phyloP scores from a whole-genome alignment of 2,797 vertebrate genomes.

The Hirundo rustica region DNA sequence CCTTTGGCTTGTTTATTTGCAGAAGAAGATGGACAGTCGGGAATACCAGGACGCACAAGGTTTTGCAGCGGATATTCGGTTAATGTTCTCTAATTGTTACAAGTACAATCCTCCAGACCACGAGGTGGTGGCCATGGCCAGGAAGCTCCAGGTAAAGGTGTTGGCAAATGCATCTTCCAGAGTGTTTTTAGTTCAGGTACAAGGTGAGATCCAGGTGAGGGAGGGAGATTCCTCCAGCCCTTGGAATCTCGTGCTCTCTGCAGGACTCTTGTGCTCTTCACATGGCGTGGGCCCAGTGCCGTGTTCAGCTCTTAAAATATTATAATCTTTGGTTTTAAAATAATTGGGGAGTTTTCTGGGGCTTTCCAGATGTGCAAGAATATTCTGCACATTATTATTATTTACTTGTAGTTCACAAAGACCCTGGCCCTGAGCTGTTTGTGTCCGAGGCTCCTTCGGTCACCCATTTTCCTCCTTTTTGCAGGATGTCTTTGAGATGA shows the following conservation, averaged over 20 bases:
- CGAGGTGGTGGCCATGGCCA: slow-evolving; percentile 88
- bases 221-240: neutral
- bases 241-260: neutral
- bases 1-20: slow-evolving; percentile 63
- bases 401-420: neutral
- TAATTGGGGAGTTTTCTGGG: neutral
- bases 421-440: neutral
- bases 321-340: neutral
- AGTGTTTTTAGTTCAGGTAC: neutral
- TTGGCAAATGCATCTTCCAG: neutral
- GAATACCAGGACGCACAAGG: slow-evolving; percentile 90
- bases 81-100: slow-evolving; percentile 99
- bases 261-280: neutral
- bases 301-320: neutral
- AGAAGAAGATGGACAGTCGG: slow-evolving; percentile 92
- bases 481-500: slow-evolving; percentile 94
- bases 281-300: accelerated
- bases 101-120: slow-evolving; percentile 95
- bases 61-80: slow-evolving; percentile 90
- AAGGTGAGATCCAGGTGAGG: neutral
- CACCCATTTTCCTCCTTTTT: neutral
- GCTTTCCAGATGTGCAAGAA: neutral
- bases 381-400: neutral
- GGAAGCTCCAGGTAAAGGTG: slow-evolving; percentile 89
- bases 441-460: neutral